Base-by-base conservation (phyloP, 64 coral and sea anemone genomes). In the Platygyra sinensis region DNA sequence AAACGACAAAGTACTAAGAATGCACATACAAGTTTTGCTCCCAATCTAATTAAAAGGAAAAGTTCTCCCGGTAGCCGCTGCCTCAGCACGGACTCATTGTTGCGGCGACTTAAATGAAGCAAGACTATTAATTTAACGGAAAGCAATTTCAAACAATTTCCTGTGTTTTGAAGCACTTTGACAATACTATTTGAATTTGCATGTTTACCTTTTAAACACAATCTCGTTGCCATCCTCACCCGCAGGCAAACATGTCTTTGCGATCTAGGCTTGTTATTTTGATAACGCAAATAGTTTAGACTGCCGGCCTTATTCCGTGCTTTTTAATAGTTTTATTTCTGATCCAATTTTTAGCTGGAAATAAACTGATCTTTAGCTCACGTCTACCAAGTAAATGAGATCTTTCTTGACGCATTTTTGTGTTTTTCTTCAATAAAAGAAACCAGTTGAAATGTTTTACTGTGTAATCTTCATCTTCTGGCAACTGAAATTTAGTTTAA, bases 111-210 rank as follows among this genome's bases (percentile, higher is more conserved):
- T 13, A 8, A 42, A 83, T 67, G 32, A 67, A 83, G 80, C 42
- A 32, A 17, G 11, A 83, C 60, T 67, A 30, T 10, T 83, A 67
- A 65, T 83, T 46, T 46, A 67, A 46, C 80, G 19, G 32, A 28
- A 85, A 72, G 69, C 32, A 71, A 51, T 32, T 85, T 13, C 28
- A 85, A 38, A 5, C 46, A 51, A 85, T 50, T 52, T 85, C 62
- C 81, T 85, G 81, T 85, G 46, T 22, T 11, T 52, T 63, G 60
- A 67, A 62, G 15, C 22, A 71, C 81, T 71, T 15, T 27, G 32
- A 17, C 12, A 27, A 17, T 17, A 71, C 31, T 15, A 17, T 13
- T 71, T 83, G 30, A 67, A 24, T 46, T 51, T 67, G 46, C 25
- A 28, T 69, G 20, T 52, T 49, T 42, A 50, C 38, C 67, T 42